These are phyloP conservation scores for Stictocephala bisonia DNA, from an alignment of 2,888 invertebrate genomes.

Conservation along the genomic window DNA sequence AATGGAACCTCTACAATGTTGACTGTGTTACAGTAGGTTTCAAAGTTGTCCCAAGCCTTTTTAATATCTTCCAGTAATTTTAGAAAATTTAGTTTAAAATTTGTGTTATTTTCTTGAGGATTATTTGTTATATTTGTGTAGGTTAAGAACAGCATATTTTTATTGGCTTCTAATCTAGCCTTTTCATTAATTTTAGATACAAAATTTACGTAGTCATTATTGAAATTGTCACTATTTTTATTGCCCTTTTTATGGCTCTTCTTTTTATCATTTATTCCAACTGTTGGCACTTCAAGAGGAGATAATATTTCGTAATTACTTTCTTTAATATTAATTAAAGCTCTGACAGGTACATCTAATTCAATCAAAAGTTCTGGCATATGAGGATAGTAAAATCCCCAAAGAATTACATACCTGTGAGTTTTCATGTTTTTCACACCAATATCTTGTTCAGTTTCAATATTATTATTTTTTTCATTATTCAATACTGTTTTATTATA, in stretches of 20 bases:
- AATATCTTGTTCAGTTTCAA: not conserved
- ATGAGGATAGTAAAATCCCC: not conserved
- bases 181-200: not conserved
- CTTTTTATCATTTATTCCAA: not conserved
- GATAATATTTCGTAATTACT: not conserved
- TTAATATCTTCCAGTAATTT: not conserved
- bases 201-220: not conserved
- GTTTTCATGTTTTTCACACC: not conserved
- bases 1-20: conserved; percentile 11
- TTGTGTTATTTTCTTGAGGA: not conserved
- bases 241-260: not conserved
- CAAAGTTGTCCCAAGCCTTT: not conserved
- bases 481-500: not conserved
- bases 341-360: conserved; percentile 2
- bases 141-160: conserved; percentile 1
- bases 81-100: not conserved
- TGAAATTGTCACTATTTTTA: not conserved
- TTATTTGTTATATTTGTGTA: not conserved
- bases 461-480: not conserved
- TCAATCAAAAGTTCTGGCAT: not conserved
- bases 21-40: not conserved
- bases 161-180: not conserved
- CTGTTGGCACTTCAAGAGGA: not conserved
- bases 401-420: not conserved
- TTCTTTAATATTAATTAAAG: conserved; percentile 10